phyloP scores from a whole-genome alignment of 2,113 vertebrate genomes.

The Anhinga rufa region DNA sequence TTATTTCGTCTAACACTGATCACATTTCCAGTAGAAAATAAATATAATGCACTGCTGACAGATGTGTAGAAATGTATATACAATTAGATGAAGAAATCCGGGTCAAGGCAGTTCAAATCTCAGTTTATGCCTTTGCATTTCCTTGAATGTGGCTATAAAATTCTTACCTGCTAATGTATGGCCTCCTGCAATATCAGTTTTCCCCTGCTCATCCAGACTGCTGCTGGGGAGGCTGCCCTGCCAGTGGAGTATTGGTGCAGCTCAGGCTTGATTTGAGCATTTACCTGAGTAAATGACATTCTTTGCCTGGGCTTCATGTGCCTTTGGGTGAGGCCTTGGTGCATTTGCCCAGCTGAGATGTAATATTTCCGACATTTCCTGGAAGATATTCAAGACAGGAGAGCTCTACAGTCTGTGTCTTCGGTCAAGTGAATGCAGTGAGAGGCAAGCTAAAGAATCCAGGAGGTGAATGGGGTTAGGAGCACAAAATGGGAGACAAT shows the following conservation, averaged over 20 bases:
- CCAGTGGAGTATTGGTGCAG: too few species aligned
- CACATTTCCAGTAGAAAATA: constrained; percentile 31
- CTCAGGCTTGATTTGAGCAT: background rate
- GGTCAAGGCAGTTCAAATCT: background rate
- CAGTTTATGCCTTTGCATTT: constrained; percentile 17
- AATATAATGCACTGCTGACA: constrained; percentile 7
- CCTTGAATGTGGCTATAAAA: background rate
- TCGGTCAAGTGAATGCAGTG: background rate
- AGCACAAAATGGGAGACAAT: background rate
- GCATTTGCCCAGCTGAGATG: background rate
- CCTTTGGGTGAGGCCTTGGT: background rate
- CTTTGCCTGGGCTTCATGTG: background rate
- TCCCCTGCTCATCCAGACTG: background rate
- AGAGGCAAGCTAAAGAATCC: background rate
- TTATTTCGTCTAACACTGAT: constrained; percentile 3
- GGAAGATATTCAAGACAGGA: background rate
- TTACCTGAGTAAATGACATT: background rate
- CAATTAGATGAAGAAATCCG: background rate
- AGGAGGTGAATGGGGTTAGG: background rate
- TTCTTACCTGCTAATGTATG: background rate
- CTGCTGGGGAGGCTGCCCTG: background rate
- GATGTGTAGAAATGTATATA: background rate
- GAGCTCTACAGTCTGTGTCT: background rate
- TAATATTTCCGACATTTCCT: background rate
- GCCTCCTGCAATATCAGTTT: background rate